Base-by-base conservation (phyloP, 2,888 invertebrate genomes). In the Tiliacea aurago region DNA sequence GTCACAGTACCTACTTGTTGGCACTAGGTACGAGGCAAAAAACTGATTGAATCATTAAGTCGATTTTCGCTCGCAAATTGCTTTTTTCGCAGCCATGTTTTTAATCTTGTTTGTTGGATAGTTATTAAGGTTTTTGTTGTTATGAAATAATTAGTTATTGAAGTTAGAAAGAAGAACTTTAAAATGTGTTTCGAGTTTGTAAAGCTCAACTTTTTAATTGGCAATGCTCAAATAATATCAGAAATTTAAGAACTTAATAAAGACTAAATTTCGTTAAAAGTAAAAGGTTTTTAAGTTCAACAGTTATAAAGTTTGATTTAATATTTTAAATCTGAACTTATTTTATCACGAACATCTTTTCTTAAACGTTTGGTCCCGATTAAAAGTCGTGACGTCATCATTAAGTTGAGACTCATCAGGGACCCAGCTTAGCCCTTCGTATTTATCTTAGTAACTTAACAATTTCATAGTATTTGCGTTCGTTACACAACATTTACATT, bases 401-500 rank as follows among this genome's bases (percentile, higher is more conserved):
- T 83, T 70, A 78, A 73, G 78, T 70, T 63, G 41, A 62, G 65
- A 66, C 61, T 73, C 80, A 76, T 86, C 79, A 76, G 68, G 75
- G 73, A 51, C 43, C 61, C 73, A 72, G 70, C 87, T 88, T 89
- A 86, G 86, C 86, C 87, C 85, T 88, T 90, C 87, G 89, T 91
- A 90, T 92, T 90, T 92, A 90, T 89, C 91, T 92, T 91, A 87
- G 90, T 89, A 90, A 88, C 87, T 90, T 91, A 90, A 91, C 90
- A 92, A 91, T 91, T 91, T 91, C 90, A 91, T 92, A 92, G 90
- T 90, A 88, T 93, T 92, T 93, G 90, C 88, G 87, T 91, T 91
- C 90, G 90, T 91, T 92, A 90, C 89, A 85, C 81, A 86, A 85
- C 79, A 86, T 91, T 91, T 92, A 89, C 90, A 91, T 88, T 86